A percentile compares a stretch with the other conserved stretches of the same genome.
Conservation (phyloP, 2,888 invertebrate species). For the Pycnomerus fuliginosus region DNA sequence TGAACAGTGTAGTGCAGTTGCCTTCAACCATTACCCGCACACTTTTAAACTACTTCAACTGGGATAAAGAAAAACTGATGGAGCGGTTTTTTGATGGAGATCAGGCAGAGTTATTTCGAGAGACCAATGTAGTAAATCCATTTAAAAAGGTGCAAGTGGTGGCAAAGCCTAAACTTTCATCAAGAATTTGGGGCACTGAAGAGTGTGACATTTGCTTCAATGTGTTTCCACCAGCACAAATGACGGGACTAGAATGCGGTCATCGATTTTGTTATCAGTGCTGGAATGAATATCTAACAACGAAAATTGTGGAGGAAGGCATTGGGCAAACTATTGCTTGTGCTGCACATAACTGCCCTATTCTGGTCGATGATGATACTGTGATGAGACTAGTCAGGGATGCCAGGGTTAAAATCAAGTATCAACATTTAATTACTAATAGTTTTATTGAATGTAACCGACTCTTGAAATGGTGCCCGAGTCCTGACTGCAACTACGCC, state of each 20-base stretch:
- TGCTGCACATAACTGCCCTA: conserved; percentile 95
- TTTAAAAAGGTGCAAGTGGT: conserved; percentile 69
- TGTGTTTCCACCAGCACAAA: conserved; percentile 79
- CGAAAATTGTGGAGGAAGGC: conserved; percentile 98
- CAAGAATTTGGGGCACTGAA: conserved; percentile 70
- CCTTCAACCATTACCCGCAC: conserved; percentile 89
- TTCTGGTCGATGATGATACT: conserved; percentile 95
- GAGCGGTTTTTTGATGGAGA: conserved; percentile 96
- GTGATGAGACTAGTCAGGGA: conserved; percentile 91
- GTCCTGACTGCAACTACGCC: conserved; percentile 96
- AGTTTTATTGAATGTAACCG: conserved; percentile 99
- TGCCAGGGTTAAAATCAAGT: conserved; percentile 85
- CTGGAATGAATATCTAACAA: conserved; percentile 97
- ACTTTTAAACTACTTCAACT: conserved; percentile 95
- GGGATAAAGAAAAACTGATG: conserved; percentile 99
- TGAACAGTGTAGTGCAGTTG: conserved; percentile 92
- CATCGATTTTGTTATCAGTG: conserved; percentile 95
- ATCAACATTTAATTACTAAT: conserved; percentile 97
- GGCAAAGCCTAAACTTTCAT: conserved; percentile 67
- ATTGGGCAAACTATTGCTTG: conserved; percentile 95
- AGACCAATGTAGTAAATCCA: conserved; percentile 94
- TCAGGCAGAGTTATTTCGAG: conserved; percentile 89
- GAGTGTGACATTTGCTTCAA: conserved; percentile 94
- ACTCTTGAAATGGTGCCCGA: conserved; percentile 96
- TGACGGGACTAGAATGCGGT: conserved; percentile 95